A percentile compares a stretch with the other conserved stretches of the same genome.
Conservation (phyloP, 2,888 invertebrate species). For the Drosophila barbarae region DNA sequence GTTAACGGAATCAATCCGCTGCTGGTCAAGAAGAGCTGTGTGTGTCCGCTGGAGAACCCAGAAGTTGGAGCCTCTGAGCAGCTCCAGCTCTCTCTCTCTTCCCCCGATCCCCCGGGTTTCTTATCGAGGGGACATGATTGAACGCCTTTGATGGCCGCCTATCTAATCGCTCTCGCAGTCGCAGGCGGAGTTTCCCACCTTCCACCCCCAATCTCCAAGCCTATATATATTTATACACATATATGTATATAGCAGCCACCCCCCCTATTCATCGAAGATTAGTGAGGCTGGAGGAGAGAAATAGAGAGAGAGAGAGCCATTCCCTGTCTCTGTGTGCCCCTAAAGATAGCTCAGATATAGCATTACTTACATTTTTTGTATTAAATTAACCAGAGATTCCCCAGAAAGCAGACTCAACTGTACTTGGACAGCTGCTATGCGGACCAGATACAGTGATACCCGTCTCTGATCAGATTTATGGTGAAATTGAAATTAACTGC, state of each 20-base stretch:
- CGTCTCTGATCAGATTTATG: conserved; percentile 1
- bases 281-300: conserved; percentile 55
- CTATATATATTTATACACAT: not conserved
- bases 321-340: conserved; percentile 1
- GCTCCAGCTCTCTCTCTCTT: not conserved
- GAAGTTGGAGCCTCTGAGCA: not conserved
- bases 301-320: not conserved
- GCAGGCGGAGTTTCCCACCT: conserved; percentile 32
- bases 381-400: conserved; percentile 11
- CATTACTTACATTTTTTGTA: not conserved
- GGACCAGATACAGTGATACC: not conserved
- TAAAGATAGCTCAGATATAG: conserved; percentile 5
- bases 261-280: conserved; percentile 35
- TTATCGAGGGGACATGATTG: conserved; percentile 45
- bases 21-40: conserved; percentile 15
- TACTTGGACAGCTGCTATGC: conserved; percentile 22
- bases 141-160: conserved; percentile 45
- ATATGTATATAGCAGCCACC: not conserved
- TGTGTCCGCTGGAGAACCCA: not conserved
- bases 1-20: conserved; percentile 15
- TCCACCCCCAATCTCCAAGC: not conserved
- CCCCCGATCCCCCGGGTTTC: conserved; percentile 9
- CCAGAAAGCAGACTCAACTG: conserved; percentile 20
- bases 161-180: conserved; percentile 54
- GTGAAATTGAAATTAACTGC: not conserved